Conservation (phyloP, 2,113 vertebrate species). For the Muntiacus reevesi region DNA sequence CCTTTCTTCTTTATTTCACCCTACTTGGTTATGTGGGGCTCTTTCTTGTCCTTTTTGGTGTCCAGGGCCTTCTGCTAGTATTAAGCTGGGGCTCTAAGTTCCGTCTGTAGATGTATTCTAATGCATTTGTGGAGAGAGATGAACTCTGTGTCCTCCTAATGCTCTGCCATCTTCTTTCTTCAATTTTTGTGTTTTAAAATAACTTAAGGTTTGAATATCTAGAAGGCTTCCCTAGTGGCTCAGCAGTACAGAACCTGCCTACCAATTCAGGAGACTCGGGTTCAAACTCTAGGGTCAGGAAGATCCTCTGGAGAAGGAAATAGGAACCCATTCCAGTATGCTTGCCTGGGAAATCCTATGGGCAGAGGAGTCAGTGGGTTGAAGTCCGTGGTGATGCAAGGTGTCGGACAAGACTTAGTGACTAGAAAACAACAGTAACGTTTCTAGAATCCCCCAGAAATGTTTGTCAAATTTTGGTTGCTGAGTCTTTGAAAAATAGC, state of each 20-base stretch:
- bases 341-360: background rate
- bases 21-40: background rate
- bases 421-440: background rate
- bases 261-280: fast-evolving
- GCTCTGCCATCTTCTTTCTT: background rate
- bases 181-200: slow-evolving; percentile 8
- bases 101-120: background rate
- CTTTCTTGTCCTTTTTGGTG: background rate
- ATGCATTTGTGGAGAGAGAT: background rate
- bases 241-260: background rate
- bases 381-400: background rate
- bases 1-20: background rate
- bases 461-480: background rate
- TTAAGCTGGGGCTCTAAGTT: background rate
- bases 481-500: background rate
- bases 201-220: background rate
- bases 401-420: background rate
- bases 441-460: background rate
- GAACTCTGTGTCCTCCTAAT: background rate
- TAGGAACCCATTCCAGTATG: background rate
- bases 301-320: background rate
- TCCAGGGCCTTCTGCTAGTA: background rate
- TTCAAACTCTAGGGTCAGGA: background rate
- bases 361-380: background rate
- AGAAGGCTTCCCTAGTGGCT: background rate